These are phyloP conservation scores for Nasonia oneida DNA, from an alignment of 2,888 invertebrate genomes.

Conservation along the genomic window DNA sequence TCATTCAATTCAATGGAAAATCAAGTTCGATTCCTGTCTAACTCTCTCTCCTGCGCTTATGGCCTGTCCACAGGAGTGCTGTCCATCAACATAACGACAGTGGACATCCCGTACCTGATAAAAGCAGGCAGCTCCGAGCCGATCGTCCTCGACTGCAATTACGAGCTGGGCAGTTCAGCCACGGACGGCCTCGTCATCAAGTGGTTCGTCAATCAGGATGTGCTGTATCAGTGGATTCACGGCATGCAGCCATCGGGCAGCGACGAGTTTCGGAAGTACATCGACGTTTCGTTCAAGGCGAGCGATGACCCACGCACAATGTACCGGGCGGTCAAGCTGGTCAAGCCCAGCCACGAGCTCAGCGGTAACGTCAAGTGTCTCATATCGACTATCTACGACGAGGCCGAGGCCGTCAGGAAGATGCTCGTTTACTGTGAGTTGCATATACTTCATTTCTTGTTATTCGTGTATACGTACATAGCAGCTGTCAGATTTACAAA, in stretches of 20 bases:
- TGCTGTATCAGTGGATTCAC: constrained; percentile 91
- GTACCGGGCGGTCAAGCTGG: constrained; percentile 86
- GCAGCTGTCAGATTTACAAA: too few species aligned
- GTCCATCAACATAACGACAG: constrained; percentile 79
- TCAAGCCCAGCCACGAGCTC: constrained; percentile 85
- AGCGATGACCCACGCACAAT: constrained; percentile 85
- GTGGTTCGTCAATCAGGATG: constrained; percentile 86
- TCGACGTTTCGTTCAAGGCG: constrained; percentile 83
- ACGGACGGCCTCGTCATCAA: constrained; percentile 86
- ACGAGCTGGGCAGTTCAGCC: constrained; percentile 81
- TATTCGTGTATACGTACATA: too few species aligned
- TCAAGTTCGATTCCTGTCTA: background rate
- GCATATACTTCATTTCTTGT: background rate
- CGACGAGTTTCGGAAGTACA: constrained; percentile 75
- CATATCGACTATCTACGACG: constrained; percentile 85
- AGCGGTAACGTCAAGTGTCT: constrained; percentile 88
- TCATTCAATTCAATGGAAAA: background rate
- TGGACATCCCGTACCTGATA: constrained; percentile 83
- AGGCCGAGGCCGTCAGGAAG: constrained; percentile 77
- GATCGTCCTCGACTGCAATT: constrained; percentile 87
- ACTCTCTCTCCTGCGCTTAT: background rate
- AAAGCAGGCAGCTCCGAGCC: constrained; percentile 82
- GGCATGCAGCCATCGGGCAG: constrained; percentile 85
- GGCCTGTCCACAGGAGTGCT: constrained; percentile 25
- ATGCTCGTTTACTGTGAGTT: constrained; percentile 74